Percentiles rank a stretch among this genome's conserved stretches.
These are phyloP conservation scores for Nycticebus coucang DNA, from an alignment of 2,113 vertebrate genomes.

Conservation along the genomic window DNA sequence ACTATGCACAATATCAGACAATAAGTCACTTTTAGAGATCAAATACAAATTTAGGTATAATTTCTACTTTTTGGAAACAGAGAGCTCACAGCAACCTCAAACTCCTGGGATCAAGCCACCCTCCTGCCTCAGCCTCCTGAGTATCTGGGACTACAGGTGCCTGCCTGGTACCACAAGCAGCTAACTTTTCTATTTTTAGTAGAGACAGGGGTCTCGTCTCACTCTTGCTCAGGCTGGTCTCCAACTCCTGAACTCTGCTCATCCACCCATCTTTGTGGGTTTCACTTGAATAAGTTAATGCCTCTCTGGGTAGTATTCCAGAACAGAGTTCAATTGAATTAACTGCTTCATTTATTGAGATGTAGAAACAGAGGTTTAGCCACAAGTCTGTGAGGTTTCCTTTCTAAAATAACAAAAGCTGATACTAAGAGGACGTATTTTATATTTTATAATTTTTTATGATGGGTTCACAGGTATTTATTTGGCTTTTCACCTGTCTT, in stretches of 20 bases:
- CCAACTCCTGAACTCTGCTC: too few relatives aligned
- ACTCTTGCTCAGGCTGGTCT: too few relatives aligned
- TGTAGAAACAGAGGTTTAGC: background rate
- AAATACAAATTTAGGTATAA: background rate
- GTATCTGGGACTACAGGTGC: too few relatives aligned
- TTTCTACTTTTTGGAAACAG: background rate
- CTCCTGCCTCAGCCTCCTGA: too few relatives aligned
- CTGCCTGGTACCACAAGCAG: too few relatives aligned
- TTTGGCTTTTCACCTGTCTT: background rate
- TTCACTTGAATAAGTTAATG: background rate
- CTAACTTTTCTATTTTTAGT: too few relatives aligned
- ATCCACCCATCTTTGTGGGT: background rate
- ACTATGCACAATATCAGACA: background rate
- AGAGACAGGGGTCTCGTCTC: too few relatives aligned
- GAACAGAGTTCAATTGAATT: background rate
- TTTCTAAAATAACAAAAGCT: background rate
- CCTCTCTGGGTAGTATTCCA: background rate
- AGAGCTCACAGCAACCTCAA: too few relatives aligned
- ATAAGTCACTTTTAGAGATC: background rate
- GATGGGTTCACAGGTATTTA: background rate
- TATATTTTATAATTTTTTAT: background rate
- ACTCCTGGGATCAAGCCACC: too few relatives aligned
- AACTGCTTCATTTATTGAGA: background rate
- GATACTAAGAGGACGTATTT: background rate
- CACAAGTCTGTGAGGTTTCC: background rate